Conservation (phyloP, 2,797 vertebrate species). For the Apodemus agrarius region DNA sequence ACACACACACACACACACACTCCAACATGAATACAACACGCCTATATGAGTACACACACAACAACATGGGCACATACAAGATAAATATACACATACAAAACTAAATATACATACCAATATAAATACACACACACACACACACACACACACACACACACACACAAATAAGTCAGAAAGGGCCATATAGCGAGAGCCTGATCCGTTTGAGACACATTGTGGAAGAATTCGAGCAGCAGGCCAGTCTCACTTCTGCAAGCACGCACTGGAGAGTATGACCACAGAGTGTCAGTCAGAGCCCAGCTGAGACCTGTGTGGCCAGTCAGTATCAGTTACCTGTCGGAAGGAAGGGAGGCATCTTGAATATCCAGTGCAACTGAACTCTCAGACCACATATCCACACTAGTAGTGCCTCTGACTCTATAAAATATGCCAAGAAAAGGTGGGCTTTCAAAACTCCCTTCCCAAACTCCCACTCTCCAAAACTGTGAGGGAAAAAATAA, state of each 20-base stretch:
- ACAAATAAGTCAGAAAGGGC: slow-evolving; percentile 8
- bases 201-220: background rate
- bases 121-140: too few relatives aligned
- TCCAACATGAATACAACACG: background rate
- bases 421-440: background rate
- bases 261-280: background rate
- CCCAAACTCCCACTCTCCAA: background rate
- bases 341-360: background rate
- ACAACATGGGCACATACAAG: background rate
- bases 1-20: background rate
- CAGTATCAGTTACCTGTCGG: background rate
- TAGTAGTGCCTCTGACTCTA: background rate
- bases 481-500: background rate
- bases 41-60: background rate
- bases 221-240: background rate
- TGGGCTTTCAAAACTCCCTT: background rate
- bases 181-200: background rate
- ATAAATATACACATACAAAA: background rate
- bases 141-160: background rate
- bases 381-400: background rate
- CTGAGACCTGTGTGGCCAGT: background rate
- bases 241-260: background rate
- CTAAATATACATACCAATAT: background rate
- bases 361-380: background rate
- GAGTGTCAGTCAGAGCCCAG: background rate